These are phyloP conservation scores for Trichopria drosophilae DNA, from an alignment of 2,888 invertebrate genomes.

Conservation along the genomic window DNA sequence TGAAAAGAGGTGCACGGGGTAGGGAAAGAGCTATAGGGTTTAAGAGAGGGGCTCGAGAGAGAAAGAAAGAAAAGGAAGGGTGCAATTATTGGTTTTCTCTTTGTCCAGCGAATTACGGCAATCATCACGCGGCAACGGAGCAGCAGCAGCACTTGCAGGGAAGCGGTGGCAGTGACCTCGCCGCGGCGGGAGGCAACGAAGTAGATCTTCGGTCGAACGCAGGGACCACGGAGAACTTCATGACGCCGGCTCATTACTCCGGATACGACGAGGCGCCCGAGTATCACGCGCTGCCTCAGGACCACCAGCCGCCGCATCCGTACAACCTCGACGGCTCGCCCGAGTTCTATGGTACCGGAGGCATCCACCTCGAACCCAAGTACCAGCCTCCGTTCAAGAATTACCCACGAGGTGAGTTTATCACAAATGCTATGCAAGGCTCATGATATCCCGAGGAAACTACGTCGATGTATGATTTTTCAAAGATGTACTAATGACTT, in stretches of 20 bases:
- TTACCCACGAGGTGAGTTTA: slow-evolving; percentile 69
- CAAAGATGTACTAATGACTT: background rate
- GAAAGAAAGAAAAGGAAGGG: background rate
- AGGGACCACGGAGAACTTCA: slow-evolving; percentile 51
- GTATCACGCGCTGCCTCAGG: slow-evolving; percentile 62
- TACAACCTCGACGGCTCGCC: slow-evolving; percentile 70
- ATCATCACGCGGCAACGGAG: slow-evolving; percentile 40
- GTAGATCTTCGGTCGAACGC: slow-evolving; percentile 44
- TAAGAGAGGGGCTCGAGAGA: no score
- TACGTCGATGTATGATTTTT: no score
- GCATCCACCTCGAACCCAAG: slow-evolving; percentile 67
- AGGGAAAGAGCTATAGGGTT: no score
- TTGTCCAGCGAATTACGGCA: slow-evolving; percentile 50
- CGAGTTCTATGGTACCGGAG: slow-evolving; percentile 73
- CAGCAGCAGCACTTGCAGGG: slow-evolving; percentile 31
- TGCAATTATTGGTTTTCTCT: no score
- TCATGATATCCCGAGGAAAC: no score
- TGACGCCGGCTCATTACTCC: slow-evolving; percentile 55
- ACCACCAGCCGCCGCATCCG: slow-evolving; percentile 61
- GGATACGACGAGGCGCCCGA: slow-evolving; percentile 61
- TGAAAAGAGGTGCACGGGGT: no score
- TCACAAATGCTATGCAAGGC: no score
- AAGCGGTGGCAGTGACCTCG: slow-evolving; percentile 38
- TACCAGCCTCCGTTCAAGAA: slow-evolving; percentile 74
- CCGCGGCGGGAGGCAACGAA: slow-evolving; percentile 48